phyloP scores from a whole-genome alignment of 2,888 invertebrate species.

The Noctua comes region DNA sequence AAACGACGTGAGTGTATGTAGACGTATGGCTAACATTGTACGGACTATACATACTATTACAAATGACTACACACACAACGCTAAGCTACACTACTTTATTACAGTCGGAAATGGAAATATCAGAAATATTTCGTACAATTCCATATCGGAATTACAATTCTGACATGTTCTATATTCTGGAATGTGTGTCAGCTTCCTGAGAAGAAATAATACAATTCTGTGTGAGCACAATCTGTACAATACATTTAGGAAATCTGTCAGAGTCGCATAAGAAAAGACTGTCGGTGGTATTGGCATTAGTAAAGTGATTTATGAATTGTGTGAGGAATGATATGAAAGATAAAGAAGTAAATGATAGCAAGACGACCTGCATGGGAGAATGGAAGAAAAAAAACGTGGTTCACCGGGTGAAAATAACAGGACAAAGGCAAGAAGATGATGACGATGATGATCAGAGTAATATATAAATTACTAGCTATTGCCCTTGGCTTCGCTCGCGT shows the following conservation, averaged over 20 bases:
- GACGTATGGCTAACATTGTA: neutral
- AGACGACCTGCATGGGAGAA: neutral
- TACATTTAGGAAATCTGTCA: neutral
- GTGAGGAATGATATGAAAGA: neutral
- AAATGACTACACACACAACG: neutral
- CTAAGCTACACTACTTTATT: conserved; percentile 33
- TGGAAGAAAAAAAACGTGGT: neutral
- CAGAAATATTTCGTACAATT: conserved; percentile 32
- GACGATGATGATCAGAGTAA: neutral
- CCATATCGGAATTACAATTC: conserved; percentile 41
- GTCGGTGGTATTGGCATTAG: neutral
- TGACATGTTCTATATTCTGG: conserved; percentile 27
- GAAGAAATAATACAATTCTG: conserved; percentile 45
- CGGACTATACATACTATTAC: conserved; percentile 5
- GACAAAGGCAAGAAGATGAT: neutral
- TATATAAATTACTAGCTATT: neutral
- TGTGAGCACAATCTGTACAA: conserved; percentile 2
- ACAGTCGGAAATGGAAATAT: conserved; percentile 32
- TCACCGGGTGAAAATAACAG: neutral
- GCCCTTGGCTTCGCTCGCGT: too few species aligned
- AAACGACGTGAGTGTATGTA: neutral
- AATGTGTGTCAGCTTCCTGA: conserved; percentile 13
- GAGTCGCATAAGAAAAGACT: neutral
- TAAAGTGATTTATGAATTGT: neutral
- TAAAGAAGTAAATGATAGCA: neutral